Evolutionary conservation across 2,797 vertebrate genomes (phyloP).

Genomic region (Phataginus tetradactyla): DNA sequence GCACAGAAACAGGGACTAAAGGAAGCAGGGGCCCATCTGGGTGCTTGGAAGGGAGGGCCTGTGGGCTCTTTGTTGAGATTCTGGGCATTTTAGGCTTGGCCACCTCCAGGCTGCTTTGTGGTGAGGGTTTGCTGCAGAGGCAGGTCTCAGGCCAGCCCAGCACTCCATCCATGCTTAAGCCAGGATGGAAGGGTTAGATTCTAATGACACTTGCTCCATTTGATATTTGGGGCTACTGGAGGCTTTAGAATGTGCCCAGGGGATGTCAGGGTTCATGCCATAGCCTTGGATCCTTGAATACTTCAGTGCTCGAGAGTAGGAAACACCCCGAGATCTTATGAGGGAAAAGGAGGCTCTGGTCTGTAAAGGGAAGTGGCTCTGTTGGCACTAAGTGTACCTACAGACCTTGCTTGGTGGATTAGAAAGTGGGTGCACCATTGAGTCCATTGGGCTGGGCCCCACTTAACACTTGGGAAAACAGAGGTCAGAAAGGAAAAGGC

Average conservation of each 20-base stretch:
- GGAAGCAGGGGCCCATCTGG: neutral
- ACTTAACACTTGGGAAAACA: neutral
- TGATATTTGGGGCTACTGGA: neutral
- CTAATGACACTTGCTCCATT: neutral
- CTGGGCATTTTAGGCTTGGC: neutral
- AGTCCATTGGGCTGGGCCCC: neutral
- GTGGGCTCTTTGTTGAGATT: neutral
- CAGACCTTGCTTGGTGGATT: rapidly evolving
- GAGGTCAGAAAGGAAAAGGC: neutral
- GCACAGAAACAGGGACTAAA: neutral
- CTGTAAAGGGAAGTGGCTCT: neutral
- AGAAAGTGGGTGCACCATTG: rapidly evolving
- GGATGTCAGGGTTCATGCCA: neutral
- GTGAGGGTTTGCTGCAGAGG: neutral
- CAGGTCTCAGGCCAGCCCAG: neutral
- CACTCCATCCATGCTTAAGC: neutral
- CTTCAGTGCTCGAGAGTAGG: neutral
- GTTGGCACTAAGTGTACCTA: neutral
- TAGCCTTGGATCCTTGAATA: neutral
- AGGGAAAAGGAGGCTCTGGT: neutral
- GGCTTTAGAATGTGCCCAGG: neutral
- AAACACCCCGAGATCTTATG: neutral
- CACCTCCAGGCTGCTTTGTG: neutral
- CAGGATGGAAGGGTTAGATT: neutral
- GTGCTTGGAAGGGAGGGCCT: neutral